Percentiles rank a stretch among this genome's conserved stretches.
Conservation (phyloP, 1,140 invertebrate species). For the Theocolax elegans region DNA sequence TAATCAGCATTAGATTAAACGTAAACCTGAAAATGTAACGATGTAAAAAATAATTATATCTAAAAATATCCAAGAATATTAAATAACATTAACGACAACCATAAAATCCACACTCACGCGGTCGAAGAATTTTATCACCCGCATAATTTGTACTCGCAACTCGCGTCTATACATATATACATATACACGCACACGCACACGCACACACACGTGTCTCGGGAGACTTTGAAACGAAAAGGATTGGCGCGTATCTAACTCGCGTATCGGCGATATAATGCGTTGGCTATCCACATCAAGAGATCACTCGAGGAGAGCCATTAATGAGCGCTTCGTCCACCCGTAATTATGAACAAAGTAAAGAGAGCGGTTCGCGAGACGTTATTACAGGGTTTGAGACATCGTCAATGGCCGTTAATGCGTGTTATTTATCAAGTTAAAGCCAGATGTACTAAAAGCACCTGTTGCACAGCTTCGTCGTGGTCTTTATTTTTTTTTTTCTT, state of each 20-base stretch:
- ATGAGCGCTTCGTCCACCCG: slow-evolving; percentile 5
- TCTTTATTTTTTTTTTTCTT: slow-evolving; percentile 7
- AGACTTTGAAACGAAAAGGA: too few relatives aligned
- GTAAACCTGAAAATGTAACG: too few relatives aligned
- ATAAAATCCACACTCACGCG: too few relatives aligned
- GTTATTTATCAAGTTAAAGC: slow-evolving; percentile 29
- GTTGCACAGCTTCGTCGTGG: slow-evolving; percentile 7
- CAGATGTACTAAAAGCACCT: slow-evolving; percentile 12
- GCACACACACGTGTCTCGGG: too few relatives aligned
- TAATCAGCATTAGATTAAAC: too few relatives aligned
- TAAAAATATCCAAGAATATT: too few relatives aligned
- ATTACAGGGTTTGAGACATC: background rate
- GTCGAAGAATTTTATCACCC: too few relatives aligned
- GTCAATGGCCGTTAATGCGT: background rate
- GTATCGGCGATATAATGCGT: background rate
- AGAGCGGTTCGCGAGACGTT: background rate
- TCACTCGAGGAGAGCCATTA: slow-evolving; percentile 29
- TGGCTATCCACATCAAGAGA: slow-evolving; percentile 12
- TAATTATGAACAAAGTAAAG: slow-evolving; percentile 23
- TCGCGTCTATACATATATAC: too few relatives aligned
- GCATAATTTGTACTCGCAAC: background rate
- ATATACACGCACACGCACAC: too few relatives aligned
- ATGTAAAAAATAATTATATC: too few relatives aligned
- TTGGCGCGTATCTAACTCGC: background rate
- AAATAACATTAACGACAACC: too few relatives aligned